These are phyloP conservation scores for Hermaeophaga mercurialis DNA, from an alignment of 2,888 invertebrate species.

Conservation along the genomic window DNA sequence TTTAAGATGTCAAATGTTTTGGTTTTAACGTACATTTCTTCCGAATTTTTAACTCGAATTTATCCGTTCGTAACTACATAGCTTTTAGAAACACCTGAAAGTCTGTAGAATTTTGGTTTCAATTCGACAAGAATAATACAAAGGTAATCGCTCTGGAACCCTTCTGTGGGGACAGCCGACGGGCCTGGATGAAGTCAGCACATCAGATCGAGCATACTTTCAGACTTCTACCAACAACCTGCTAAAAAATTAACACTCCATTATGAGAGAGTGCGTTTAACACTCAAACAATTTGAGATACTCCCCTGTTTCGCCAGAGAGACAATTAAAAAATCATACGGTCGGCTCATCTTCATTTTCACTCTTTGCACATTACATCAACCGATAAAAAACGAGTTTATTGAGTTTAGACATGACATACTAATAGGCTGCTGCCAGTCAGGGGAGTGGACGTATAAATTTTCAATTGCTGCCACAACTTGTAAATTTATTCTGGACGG, in stretches of 20 bases:
- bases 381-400: conserved; percentile 16
- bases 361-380: conserved; percentile 16
- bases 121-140: too few relatives aligned
- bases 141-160: too few relatives aligned
- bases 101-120: too few relatives aligned
- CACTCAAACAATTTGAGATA: conserved; percentile 42
- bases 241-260: conserved; percentile 54
- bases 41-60: too few relatives aligned
- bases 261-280: conserved; percentile 51
- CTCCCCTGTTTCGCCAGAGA: conserved; percentile 24
- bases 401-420: conserved; percentile 10
- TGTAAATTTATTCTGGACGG: not conserved
- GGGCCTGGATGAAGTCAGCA: conserved; percentile 30
- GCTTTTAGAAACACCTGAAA: too few relatives aligned
- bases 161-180: not conserved
- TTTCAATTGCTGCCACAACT: not conserved
- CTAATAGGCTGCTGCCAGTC: conserved; percentile 1
- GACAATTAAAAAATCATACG: conserved; percentile 32
- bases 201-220: conserved; percentile 43
- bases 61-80: too few relatives aligned
- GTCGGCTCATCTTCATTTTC: conserved; percentile 23
- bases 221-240: conserved; percentile 49
- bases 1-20: too few relatives aligned
- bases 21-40: too few relatives aligned
- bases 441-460: not conserved